Evolutionary conservation across 2,797 vertebrate species (phyloP).

Genomic region (Carcharodon carcharias): DNA sequence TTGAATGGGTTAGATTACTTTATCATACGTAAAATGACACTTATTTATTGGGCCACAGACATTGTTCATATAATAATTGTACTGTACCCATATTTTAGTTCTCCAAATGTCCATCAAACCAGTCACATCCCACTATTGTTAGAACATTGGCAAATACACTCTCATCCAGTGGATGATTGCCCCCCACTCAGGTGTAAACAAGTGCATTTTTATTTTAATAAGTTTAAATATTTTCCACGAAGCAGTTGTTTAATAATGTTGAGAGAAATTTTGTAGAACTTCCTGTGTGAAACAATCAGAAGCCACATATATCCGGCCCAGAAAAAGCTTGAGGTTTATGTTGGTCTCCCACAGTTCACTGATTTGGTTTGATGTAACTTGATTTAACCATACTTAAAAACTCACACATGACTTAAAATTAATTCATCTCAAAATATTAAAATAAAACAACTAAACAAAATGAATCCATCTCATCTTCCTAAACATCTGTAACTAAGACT

Average conservation of each 20-base stretch:
- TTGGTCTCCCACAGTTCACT: neutral
- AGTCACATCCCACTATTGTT: conserved; percentile 5
- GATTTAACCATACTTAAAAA: neutral
- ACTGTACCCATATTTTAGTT: neutral
- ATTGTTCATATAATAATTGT: neutral
- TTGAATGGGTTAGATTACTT: neutral
- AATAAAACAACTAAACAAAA: neutral
- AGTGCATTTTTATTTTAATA: neutral
- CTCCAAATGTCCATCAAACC: neutral
- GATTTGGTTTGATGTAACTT: neutral
- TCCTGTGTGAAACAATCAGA: conserved; percentile 31
- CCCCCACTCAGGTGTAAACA: neutral
- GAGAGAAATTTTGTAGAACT: neutral
- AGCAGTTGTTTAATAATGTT: neutral
- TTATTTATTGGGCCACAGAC: neutral
- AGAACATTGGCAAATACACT: neutral
- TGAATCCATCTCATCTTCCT: neutral
- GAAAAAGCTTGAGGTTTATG: neutral
- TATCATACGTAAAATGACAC: neutral
- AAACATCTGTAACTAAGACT: neutral
- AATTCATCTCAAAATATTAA: neutral
- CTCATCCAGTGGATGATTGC: neutral
- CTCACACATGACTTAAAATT: neutral
- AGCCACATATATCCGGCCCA: conserved; percentile 23
- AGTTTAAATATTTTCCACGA: neutral